phyloP scores from a whole-genome alignment of 2,888 invertebrate genomes.

The Endomychus coccineus region DNA sequence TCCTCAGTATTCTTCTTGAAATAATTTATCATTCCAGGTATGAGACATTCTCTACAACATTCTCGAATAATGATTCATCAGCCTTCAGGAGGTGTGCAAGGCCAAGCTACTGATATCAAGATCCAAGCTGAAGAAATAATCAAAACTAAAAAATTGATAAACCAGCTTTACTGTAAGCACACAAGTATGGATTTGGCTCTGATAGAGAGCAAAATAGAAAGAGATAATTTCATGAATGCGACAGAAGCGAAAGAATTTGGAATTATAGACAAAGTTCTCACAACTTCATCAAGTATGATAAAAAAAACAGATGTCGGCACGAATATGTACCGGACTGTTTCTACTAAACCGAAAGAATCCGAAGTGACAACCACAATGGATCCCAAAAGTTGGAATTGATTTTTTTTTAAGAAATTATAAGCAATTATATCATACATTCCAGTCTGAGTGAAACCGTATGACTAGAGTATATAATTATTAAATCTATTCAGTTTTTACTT shows the following conservation, averaged over 20 bases:
- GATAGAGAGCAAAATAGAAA: conserved; percentile 73
- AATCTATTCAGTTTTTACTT: too few relatives aligned
- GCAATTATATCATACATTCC: too few relatives aligned
- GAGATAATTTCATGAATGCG: conserved; percentile 90
- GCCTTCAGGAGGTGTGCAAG: conserved; percentile 80
- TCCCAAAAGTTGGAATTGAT: too few relatives aligned
- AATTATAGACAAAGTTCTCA: conserved; percentile 79
- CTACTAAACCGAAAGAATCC: too few relatives aligned
- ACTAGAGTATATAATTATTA: too few relatives aligned
- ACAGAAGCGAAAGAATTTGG: conserved; percentile 86
- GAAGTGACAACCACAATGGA: too few relatives aligned
- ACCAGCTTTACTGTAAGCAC: conserved; percentile 81
- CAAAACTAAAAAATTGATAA: conserved; percentile 82
- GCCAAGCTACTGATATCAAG: conserved; percentile 95
- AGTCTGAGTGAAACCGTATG: too few relatives aligned
- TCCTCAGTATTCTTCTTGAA: too few relatives aligned
- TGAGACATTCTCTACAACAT: conserved; percentile 93
- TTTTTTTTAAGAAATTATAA: too few relatives aligned
- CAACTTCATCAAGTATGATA: conserved; percentile 24
- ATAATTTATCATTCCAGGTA: conserved; percentile 59
- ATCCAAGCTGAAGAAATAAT: conserved; percentile 96
- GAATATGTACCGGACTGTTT: too few relatives aligned
- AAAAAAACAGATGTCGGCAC: too few relatives aligned
- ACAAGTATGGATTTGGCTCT: conserved; percentile 60
- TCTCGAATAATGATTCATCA: conserved; percentile 97